Conservation (phyloP, 2,113 vertebrate species). For the Hippocampus zosterae region DNA sequence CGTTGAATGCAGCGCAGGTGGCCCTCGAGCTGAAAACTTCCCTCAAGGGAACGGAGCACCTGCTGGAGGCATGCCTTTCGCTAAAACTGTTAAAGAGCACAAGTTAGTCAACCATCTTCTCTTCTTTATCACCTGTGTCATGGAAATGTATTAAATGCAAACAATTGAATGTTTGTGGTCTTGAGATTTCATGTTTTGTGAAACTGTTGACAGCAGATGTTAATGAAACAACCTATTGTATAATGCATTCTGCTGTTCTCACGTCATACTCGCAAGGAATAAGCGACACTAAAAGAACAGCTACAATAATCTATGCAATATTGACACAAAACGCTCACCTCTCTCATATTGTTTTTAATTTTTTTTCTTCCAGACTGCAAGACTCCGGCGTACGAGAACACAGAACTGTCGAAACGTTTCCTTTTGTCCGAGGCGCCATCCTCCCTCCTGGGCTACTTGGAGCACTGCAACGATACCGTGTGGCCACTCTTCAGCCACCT, state of each 20-base stretch:
- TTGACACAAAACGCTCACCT: background rate
- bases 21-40: constrained; percentile 70
- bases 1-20: constrained; percentile 63
- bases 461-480: constrained; percentile 61
- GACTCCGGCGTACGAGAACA: constrained; percentile 76
- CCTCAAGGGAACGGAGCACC: constrained; percentile 66
- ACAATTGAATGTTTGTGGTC: background rate
- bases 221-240: too few relatives aligned
- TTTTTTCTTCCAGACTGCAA: constrained; percentile 27
- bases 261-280: too few relatives aligned
- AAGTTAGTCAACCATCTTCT: constrained; percentile 11
- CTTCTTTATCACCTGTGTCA: background rate
- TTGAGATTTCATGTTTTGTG: too few relatives aligned
- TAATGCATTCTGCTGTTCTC: too few relatives aligned
- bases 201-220: too few relatives aligned
- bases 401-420: constrained; percentile 61
- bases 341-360: background rate
- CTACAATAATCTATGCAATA: background rate
- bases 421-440: constrained; percentile 69
- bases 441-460: constrained; percentile 75
- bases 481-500: constrained; percentile 80
- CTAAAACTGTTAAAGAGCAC: constrained; percentile 75
- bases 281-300: too few relatives aligned
- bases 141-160: background rate
- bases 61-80: constrained; percentile 81